These are phyloP conservation scores for Trisateles emortualis DNA, from an alignment of 2,888 invertebrate species.

Conservation along the genomic window DNA sequence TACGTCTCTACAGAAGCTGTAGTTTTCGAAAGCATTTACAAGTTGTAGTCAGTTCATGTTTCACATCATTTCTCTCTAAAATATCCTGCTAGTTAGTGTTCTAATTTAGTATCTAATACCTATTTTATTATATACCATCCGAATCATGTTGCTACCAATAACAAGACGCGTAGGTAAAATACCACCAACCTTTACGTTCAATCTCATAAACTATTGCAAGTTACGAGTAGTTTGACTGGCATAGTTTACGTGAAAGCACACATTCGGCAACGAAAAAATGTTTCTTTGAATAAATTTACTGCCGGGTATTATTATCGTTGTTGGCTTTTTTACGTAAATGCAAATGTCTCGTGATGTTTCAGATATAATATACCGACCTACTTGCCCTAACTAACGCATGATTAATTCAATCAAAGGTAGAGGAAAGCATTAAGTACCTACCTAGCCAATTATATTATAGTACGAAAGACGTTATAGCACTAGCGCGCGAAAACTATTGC, in stretches of 20 bases:
- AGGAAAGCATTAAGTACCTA: no score
- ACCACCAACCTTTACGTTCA: constrained; percentile 9
- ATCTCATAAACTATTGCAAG: constrained; percentile 14
- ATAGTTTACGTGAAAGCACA: constrained; percentile 26
- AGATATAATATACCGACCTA: neutral
- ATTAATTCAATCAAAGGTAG: no score
- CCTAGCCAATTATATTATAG: no score
- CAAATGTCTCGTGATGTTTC: neutral
- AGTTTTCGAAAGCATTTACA: no score
- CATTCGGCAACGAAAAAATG: constrained; percentile 5
- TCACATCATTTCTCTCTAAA: no score
- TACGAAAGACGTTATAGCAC: no score
- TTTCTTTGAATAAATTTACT: constrained; percentile 2
- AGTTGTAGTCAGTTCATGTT: no score
- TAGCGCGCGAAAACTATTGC: no score
- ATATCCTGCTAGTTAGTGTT: no score
- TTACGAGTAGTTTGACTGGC: constrained; percentile 27
- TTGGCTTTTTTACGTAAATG: neutral
- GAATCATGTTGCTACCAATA: neutral
- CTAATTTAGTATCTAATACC: no score
- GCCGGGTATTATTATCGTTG: neutral
- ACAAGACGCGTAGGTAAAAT: neutral
- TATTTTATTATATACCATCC: no score
- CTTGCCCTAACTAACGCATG: neutral
- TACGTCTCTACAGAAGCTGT: no score